A percentile compares a stretch with the other conserved stretches of the same genome.
Conservation (phyloP, 2,888 invertebrate genomes). For the Aleiodes leptofemur region DNA sequence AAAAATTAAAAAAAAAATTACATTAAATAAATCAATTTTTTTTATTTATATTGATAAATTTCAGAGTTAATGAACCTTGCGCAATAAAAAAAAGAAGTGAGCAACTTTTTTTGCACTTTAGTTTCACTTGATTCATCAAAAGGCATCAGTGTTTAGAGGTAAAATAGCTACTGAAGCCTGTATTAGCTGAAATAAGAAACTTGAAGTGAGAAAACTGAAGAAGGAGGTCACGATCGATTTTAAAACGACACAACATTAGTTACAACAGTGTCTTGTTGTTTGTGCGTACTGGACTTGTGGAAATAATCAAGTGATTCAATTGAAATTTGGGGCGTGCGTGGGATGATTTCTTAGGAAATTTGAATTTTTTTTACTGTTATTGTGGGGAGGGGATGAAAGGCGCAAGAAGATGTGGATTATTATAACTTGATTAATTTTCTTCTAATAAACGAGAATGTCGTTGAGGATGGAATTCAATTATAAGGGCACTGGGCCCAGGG, state of each 20-base stretch:
- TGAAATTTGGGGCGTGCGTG: neutral
- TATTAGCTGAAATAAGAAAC: slow-evolving; percentile 36
- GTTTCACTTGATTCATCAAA: slow-evolving; percentile 26
- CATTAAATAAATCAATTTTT: too few species aligned
- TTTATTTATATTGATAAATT: too few species aligned
- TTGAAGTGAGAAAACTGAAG: slow-evolving; percentile 28
- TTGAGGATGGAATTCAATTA: slow-evolving; percentile 70
- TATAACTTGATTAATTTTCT: neutral
- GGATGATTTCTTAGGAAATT: neutral
- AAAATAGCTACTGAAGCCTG: slow-evolving; percentile 24
- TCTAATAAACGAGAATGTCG: slow-evolving; percentile 46
- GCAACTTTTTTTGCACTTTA: neutral
- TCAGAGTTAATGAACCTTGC: too few species aligned
- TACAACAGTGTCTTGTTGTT: slow-evolving; percentile 5
- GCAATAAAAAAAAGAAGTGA: too few species aligned
- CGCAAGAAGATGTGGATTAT: slow-evolving; percentile 1
- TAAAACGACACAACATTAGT: slow-evolving; percentile 27
- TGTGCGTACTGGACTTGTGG: neutral
- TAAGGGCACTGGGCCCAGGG: slow-evolving; percentile 68
- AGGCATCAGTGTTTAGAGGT: slow-evolving; percentile 11
- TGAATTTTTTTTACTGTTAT: neutral
- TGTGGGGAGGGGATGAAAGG: neutral
- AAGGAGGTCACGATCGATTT: slow-evolving; percentile 45
- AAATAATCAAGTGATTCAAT: slow-evolving; percentile 1
- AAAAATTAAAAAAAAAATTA: too few species aligned